Base-by-base conservation (phyloP, 2,113 vertebrate genomes). In the Forbesichthys agassizii region DNA sequence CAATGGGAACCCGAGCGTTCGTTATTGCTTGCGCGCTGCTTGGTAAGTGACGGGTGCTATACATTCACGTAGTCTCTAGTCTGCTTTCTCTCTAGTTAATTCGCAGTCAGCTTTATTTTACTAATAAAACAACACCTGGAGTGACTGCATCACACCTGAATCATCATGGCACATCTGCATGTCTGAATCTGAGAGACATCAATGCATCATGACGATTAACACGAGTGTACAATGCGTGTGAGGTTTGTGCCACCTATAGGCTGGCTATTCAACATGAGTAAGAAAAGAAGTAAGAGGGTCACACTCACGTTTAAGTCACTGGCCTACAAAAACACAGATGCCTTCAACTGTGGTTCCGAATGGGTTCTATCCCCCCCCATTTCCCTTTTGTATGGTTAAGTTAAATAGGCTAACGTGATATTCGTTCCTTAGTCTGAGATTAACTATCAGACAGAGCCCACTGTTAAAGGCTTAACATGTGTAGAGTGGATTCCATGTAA, bases 1-100 rank as follows among this genome's bases (percentile, higher is more conserved):
- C 82, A 75, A 93, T 93, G 92, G 89, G 86, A 84, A 79, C 84
- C 88, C 87, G 86, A 82, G 88, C 87, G 84, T 83, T 90, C 52
- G 74, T 89, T 33, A 76, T 89, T 11, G 81, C 78, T 70, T 90
- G 77, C 42, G 84, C 83, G 70, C 85, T 90, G 78, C 70, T 90
- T 18, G 91, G 92, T 93, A 89, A 90, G 92, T 91, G 61, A 68
- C 64, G 12, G 12, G 20, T 64, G 54, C 61, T 16, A 27, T 27
- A 27, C 27, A 27, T 27, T 27, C 20, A 33, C 72, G 53, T 14
- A 64, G 46, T 5, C 10, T 13, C 1, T 27, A 27, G 18, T 9
- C 49, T 62, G 20, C 4, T 1, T 52, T 66, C n/a, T 64, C 54
- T 33, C 12, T 48, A 18, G 11, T 54, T 14, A 1, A 33, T 54